phyloP scores from a whole-genome alignment of 2,113 vertebrate species.

The Girardinichthys multiradiatus region DNA sequence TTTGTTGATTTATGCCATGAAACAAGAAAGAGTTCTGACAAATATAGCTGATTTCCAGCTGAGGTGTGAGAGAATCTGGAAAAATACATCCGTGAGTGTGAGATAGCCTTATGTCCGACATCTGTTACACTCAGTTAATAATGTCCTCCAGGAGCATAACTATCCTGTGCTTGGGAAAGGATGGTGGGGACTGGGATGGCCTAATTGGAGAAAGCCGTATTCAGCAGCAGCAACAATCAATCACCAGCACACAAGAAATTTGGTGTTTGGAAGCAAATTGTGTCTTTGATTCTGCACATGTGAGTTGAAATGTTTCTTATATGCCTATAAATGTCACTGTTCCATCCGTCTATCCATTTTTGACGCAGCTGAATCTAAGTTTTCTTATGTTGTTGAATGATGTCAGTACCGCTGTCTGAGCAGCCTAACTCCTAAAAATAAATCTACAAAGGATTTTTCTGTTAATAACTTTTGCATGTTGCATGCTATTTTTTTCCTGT shows the following conservation, averaged over 20 bases:
- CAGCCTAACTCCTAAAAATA: too few species aligned
- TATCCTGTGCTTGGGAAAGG: slow-evolving; percentile 44
- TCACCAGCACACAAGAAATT: neutral
- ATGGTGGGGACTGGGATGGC: slow-evolving; percentile 51
- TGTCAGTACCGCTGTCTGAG: too few species aligned
- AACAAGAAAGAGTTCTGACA: slow-evolving; percentile 90
- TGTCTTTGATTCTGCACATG: neutral
- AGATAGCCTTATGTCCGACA: slow-evolving; percentile 33
- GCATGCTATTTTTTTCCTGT: too few species aligned
- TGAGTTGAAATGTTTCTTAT: too few species aligned
- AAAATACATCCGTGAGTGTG: slow-evolving; percentile 29
- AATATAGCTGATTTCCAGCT: slow-evolving; percentile 83
- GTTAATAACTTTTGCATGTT: too few species aligned
- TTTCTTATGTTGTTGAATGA: too few species aligned
- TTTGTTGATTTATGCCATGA: slow-evolving; percentile 85
- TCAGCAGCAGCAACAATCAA: neutral
- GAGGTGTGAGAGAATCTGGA: slow-evolving; percentile 81
- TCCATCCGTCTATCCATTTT: too few species aligned
- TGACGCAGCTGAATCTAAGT: too few species aligned
- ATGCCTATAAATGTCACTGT: too few species aligned
- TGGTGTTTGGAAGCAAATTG: neutral
- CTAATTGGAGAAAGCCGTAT: too few species aligned
- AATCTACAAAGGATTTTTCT: too few species aligned
- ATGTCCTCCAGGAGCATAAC: slow-evolving; percentile 56
- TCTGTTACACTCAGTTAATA: slow-evolving; percentile 66